Conservation (phyloP, 1,140 invertebrate genomes). For the Drosophila sp. region DNA sequence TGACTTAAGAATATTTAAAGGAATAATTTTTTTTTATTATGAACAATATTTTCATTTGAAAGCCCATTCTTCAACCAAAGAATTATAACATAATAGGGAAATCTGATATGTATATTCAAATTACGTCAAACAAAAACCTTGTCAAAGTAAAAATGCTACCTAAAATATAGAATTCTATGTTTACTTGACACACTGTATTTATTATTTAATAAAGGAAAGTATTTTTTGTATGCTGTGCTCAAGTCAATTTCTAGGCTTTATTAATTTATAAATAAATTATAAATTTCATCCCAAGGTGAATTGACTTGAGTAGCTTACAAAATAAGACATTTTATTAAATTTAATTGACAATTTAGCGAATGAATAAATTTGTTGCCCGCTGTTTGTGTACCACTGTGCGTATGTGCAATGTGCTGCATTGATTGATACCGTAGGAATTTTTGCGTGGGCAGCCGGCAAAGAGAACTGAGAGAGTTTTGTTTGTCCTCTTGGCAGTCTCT, state of each 20-base stretch:
- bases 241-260: not conserved
- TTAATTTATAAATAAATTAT: too few relatives aligned
- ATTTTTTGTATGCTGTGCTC: not conserved
- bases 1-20: too few relatives aligned
- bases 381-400: conserved; percentile 21
- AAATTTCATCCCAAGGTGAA: not conserved
- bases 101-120: too few relatives aligned
- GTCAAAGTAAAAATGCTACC: too few relatives aligned
- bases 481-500: conserved; percentile 28
- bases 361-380: not conserved
- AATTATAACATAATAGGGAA: too few relatives aligned
- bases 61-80: too few relatives aligned
- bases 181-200: too few relatives aligned
- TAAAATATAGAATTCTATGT: not conserved
- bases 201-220: not conserved
- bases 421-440: conserved; percentile 39
- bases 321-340: not conserved
- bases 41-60: too few relatives aligned
- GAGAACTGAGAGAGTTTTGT: conserved; percentile 29
- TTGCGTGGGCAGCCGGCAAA: conserved; percentile 59
- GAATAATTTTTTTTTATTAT: too few relatives aligned
- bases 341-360: not conserved
- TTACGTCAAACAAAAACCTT: too few relatives aligned
- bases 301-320: not conserved
- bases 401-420: conserved; percentile 41